Percentiles rank a stretch among this genome's conserved stretches.
These are phyloP conservation scores for Argya squamiceps DNA, from an alignment of 2,797 vertebrate species.

Conservation along the genomic window DNA sequence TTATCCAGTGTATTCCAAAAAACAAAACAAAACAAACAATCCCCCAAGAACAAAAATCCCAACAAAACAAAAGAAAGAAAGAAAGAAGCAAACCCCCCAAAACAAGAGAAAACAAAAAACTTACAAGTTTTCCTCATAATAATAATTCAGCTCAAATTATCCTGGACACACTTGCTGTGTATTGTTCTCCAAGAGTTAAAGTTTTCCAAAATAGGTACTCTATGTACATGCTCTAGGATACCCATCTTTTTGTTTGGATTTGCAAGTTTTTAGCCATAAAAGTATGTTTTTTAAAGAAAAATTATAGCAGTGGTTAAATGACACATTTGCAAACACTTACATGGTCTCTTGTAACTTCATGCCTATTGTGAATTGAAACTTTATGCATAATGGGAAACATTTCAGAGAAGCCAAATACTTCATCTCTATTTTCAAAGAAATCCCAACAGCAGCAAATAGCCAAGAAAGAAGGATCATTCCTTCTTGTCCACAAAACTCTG, in stretches of 20 bases:
- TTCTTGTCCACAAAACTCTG: background rate
- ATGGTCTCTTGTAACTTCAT: background rate
- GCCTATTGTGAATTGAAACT: background rate
- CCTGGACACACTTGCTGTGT: rapidly evolving
- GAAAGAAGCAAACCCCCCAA: background rate
- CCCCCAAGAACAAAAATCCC: background rate
- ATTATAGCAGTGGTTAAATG: background rate
- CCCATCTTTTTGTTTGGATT: background rate
- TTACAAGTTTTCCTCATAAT: background rate
- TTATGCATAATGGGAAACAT: background rate
- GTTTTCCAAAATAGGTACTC: background rate
- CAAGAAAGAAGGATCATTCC: background rate
- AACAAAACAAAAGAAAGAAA: background rate
- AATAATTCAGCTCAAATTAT: background rate
- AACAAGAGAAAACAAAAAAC: background rate
- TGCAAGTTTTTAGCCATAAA: background rate
- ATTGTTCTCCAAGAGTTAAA: background rate
- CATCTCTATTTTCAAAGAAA: background rate
- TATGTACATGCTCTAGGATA: background rate
- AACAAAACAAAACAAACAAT: background rate
- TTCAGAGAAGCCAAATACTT: background rate
- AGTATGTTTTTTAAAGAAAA: background rate
- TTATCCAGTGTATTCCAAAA: background rate
- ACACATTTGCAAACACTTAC: background rate
- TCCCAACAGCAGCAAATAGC: background rate